A percentile compares a stretch with the other conserved stretches of the same genome.
Conservation (phyloP, 2,113 vertebrate genomes). For the Oncorhynchus clarkii region DNA sequence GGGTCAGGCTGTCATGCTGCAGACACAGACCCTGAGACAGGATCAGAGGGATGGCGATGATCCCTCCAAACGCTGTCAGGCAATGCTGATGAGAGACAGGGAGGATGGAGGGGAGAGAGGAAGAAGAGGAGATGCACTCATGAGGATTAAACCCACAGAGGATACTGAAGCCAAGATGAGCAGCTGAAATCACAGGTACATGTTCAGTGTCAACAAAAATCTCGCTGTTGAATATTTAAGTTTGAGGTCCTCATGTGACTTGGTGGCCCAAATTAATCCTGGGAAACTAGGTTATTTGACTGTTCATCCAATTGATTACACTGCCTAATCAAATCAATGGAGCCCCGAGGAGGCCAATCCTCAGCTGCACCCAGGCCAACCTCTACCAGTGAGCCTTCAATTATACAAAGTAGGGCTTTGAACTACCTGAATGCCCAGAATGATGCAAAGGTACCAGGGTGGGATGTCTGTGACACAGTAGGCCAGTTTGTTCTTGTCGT, state of each 20-base stretch:
- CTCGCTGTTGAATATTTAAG: not conserved
- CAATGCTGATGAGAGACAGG: slow-evolving; percentile 79
- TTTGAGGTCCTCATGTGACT: not conserved
- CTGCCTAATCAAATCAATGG: not conserved
- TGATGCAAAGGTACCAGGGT: slow-evolving; percentile 91
- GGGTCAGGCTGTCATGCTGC: slow-evolving; percentile 87
- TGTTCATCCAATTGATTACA: not conserved
- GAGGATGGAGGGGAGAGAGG: not conserved
- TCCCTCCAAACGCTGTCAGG: slow-evolving; percentile 89
- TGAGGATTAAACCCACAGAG: not conserved
- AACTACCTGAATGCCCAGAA: slow-evolving; percentile 88
- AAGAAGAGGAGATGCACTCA: not conserved
- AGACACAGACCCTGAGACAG: slow-evolving; percentile 88
- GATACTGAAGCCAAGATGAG: not conserved
- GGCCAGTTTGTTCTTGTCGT: slow-evolving; percentile 63
- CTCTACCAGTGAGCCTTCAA: too few relatives aligned
- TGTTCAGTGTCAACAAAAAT: too few relatives aligned
- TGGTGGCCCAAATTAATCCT: too few relatives aligned
- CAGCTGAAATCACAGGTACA: not conserved
- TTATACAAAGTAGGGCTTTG: not conserved
- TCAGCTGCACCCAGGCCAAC: not conserved
- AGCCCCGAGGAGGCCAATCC: not conserved
- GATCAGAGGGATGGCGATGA: slow-evolving; percentile 88
- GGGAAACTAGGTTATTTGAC: not conserved
- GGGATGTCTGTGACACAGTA: slow-evolving; percentile 84